Evolutionary conservation across 2,888 invertebrate genomes (phyloP).

Genomic region (Antheraea assamensis): DNA sequence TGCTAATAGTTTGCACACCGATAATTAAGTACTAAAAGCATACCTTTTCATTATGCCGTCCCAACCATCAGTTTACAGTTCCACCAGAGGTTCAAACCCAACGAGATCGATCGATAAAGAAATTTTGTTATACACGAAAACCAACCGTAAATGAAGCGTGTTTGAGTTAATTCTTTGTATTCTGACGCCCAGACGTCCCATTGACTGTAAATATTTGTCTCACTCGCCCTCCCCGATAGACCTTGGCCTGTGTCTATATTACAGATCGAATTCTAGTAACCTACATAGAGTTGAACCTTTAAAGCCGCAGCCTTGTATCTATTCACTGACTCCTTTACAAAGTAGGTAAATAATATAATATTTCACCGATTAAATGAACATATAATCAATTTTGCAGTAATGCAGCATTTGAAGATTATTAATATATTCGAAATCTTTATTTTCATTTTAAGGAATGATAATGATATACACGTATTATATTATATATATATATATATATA

Average conservation of each 20-base stretch:
- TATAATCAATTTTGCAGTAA: too few relatives aligned
- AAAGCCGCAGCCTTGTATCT: conserved; percentile 6
- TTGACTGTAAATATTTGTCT: conserved; percentile 52
- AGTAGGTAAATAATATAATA: neutral
- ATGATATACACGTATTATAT: too few relatives aligned
- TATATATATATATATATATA: too few relatives aligned
- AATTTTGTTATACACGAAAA: conserved; percentile 27
- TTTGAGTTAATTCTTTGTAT: conserved; percentile 36
- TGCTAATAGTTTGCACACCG: neutral
- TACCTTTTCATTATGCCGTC: conserved; percentile 2
- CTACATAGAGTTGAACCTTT: conserved; percentile 9
- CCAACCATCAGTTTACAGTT: conserved; percentile 4
- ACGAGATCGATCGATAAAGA: conserved; percentile 37
- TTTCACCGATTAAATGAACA: neutral
- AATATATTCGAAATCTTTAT: too few relatives aligned
- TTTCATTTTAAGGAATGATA: too few relatives aligned
- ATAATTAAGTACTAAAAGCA: conserved; percentile 16
- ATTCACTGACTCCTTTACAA: neutral
- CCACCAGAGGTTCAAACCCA: conserved; percentile 24
- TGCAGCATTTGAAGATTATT: too few relatives aligned
- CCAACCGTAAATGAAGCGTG: conserved; percentile 33
- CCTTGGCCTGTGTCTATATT: conserved; percentile 23
- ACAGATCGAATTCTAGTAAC: conserved; percentile 20
- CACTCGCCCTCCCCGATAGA: conserved; percentile 24
- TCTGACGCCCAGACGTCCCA: conserved; percentile 24